Base-by-base conservation (phyloP, 2,888 invertebrate species). In the Clostera curtula region DNA sequence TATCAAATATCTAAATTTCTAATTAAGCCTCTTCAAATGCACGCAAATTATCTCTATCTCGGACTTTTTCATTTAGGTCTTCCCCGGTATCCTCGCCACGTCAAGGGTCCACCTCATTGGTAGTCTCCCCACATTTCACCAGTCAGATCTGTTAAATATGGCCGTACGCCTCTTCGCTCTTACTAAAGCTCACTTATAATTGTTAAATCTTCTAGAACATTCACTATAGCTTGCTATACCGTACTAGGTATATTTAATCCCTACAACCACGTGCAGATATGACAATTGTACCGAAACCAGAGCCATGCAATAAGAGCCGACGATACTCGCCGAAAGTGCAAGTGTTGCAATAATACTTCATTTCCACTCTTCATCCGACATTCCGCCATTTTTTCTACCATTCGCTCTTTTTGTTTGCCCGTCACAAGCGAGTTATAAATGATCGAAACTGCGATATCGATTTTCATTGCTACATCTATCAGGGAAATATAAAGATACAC, bases 271-370 rank as follows among this genome's bases (percentile, higher is more conserved):
- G 52, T 56, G 45, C 48, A 46, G 41, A 33, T 43, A 43, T 40
- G 27, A 39, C 18, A 55, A 52, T 54, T 39, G 55, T 14, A 35
- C 29, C 38, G 64, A 57, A 67, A 69, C 59, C 60, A 48, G 57
- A 65, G 55, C 39, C 42, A 34, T 34, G 71, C 55, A 61, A 71
- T 56, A 43, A 40, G 63, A 66, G 49, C 44, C 46, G 44, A 60
- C 60, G 59, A 64, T 61, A 55, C 59, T 54, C 57, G 49, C 60
- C 56, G 77, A 84, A 82, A 85, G 82, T 79, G 84, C 82, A 84
- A 84, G 84, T 85, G 84, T 80, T 72, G 65, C 76, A 70, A 79
- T 73, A 76, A 76, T 76, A 72, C 76, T 75, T 75, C 66, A 73
- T 75, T 75, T 75, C 71, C 68, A 65, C 70, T 71, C 61, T 63